These are phyloP conservation scores for Cephalopterus ornatus DNA, from an alignment of 2,113 vertebrate genomes.

Conservation along the genomic window DNA sequence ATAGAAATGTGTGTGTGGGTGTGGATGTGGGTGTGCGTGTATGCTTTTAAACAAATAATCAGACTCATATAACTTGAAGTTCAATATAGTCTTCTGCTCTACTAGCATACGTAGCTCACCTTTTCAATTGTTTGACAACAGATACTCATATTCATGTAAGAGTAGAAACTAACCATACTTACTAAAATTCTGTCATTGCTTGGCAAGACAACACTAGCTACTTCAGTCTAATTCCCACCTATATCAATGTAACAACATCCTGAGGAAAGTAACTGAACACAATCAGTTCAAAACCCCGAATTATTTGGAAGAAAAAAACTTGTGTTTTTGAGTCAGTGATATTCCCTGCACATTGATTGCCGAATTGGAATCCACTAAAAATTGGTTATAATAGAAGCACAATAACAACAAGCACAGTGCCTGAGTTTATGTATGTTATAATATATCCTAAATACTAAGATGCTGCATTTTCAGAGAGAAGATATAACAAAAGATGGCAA, in stretches of 20 bases:
- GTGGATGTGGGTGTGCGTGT: rapidly evolving
- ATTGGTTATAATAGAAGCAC: background rate
- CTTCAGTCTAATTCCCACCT: background rate
- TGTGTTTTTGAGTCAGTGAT: background rate
- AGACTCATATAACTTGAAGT: background rate
- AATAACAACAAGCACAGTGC: rapidly evolving
- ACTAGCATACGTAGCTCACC: background rate
- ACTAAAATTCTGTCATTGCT: background rate
- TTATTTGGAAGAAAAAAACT: background rate
- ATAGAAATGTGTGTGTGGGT: background rate
- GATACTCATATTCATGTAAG: background rate
- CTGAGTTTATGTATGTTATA: background rate
- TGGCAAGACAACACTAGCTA: background rate
- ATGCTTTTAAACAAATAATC: background rate
- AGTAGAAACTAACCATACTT: background rate
- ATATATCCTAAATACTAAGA: background rate
- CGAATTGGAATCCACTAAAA: background rate
- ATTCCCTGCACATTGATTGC: background rate
- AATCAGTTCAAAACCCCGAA: background rate
- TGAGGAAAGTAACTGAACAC: background rate
- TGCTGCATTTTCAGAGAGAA: background rate
- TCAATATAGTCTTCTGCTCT: background rate
- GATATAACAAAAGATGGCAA: background rate
- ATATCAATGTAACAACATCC: background rate
- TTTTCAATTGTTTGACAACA: background rate